phyloP scores from a whole-genome alignment of 2,797 vertebrate genomes.

The Melanotaenia boesemani region DNA sequence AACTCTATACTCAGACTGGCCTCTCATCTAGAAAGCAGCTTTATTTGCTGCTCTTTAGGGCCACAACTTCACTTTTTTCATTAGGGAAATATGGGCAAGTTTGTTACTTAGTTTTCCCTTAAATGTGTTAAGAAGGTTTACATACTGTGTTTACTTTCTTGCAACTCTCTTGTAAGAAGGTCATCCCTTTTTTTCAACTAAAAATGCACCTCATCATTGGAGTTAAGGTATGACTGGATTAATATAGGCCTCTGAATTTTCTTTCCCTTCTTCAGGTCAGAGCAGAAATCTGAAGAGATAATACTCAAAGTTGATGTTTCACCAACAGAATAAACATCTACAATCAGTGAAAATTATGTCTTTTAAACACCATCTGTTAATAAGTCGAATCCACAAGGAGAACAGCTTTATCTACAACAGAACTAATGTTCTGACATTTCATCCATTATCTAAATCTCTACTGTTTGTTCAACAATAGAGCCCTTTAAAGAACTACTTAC shows the following conservation, averaged over 20 bases:
- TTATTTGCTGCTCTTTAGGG: slow-evolving; percentile 51
- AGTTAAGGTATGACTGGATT: background rate
- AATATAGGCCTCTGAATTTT: slow-evolving; percentile 22
- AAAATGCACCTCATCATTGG: slow-evolving; percentile 7
- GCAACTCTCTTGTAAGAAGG: slow-evolving; percentile 25
- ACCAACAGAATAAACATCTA: slow-evolving; percentile 45
- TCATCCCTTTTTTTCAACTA: background rate
- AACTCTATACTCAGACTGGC: slow-evolving; percentile 61
- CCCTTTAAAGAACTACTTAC: slow-evolving; percentile 66
- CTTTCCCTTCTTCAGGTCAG: slow-evolving; percentile 40
- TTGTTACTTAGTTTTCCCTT: slow-evolving; percentile 14
- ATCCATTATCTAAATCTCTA: slow-evolving; percentile 52
- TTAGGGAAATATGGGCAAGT: slow-evolving; percentile 13
- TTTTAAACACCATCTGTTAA: slow-evolving; percentile 49
- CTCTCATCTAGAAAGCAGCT: slow-evolving; percentile 55
- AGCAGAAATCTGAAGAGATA: slow-evolving; percentile 46
- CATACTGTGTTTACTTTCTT: slow-evolving; percentile 7
- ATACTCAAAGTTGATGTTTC: slow-evolving; percentile 38
- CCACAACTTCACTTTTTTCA: slow-evolving; percentile 39
- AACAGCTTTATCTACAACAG: slow-evolving; percentile 69
- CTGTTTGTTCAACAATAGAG: slow-evolving; percentile 60
- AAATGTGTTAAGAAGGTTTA: slow-evolving; percentile 12
- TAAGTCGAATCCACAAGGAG: slow-evolving; percentile 43
- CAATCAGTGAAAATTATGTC: slow-evolving; percentile 30
- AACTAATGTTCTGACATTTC: slow-evolving; percentile 59